Evolutionary conservation across 1,140 invertebrate genomes (phyloP), one percentile per base, ranked within the genome.

Genomic region (Chironomus tepperi): DNA sequence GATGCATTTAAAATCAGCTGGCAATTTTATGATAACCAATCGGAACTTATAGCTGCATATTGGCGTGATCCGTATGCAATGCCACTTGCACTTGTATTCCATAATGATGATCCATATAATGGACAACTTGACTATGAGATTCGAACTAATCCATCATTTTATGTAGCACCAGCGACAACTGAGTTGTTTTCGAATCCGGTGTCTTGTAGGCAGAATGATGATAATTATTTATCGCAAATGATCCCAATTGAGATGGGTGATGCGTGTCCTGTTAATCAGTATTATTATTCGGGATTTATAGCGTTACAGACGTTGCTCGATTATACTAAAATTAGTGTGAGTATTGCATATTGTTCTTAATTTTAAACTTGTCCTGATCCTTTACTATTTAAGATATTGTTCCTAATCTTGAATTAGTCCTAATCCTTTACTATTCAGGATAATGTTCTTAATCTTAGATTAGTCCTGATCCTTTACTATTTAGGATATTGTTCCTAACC

Each of bases 231-330:
- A 43, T 83, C 85, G 9, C 86, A 87, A 0, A 83, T 87, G 1
- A 82, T 88, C 72, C 86, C 89, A 2, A 88, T 91, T 75, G 88
- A 90, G 75, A 84, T 86, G 0, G 88, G 88, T 0, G 87, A 88
- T 75, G 87, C 86, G 1, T 92, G 91, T 80, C 90, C 90, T 0
- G 89, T 89, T 1, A 88, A 91, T 77, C 87, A 90, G 82, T 92
- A 92, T 79, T 89, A 88, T 79, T 88, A 87, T 77, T 90, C 89
- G 1, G 89, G 89, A n/a, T 91, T 92, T 79, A 80, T 91, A 74
- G 89, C 88, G 2, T 78, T 92, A 74, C 90, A 92, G 80, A 85
- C 88, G 65, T 80, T 92, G 10, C 86, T 91, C 57, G 90, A 92
- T 80, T 88, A 85, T 77, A 89, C 89, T 5, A 90, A 90, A 81